Evolutionary conservation across 2,888 invertebrate genomes (phyloP).

Genomic region (Colostygia pectinataria): DNA sequence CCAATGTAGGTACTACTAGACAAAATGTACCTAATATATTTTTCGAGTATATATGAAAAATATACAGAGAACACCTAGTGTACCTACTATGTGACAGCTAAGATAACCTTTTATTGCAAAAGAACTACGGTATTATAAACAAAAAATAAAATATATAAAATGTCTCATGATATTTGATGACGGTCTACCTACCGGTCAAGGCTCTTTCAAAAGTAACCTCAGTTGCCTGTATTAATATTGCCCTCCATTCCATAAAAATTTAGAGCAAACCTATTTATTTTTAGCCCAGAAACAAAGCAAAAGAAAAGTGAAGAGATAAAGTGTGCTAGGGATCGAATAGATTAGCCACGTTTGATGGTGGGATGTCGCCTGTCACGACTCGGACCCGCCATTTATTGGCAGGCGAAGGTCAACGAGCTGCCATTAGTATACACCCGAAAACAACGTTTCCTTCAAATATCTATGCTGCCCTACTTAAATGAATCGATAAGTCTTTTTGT

Average conservation of each 20-base stretch:
- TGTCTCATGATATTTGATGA: neutral
- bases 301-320: constrained; percentile 39
- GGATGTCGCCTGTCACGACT: constrained; percentile 25
- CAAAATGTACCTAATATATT: no score
- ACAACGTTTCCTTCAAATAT: constrained; percentile 2
- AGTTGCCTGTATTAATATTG: neutral
- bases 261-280: constrained; percentile 6
- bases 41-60: no score
- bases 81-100: no score
- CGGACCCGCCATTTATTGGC: constrained; percentile 27
- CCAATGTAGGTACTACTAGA: no score
- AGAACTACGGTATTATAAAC: no score
- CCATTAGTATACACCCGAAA: constrained; percentile 22
- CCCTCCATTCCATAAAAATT: constrained; percentile 3
- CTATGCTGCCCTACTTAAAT: neutral
- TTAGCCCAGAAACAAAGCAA: constrained; percentile 21
- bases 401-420: constrained; percentile 19
- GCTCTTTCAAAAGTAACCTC: neutral
- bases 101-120: no score
- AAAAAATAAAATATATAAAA: no score
- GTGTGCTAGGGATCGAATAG: constrained; percentile 49
- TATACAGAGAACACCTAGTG: no score
- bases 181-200: neutral
- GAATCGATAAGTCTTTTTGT: neutral
- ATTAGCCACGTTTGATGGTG: constrained; percentile 57